Conservation (phyloP, 2,797 vertebrate genomes). For the Nasua narica region DNA sequence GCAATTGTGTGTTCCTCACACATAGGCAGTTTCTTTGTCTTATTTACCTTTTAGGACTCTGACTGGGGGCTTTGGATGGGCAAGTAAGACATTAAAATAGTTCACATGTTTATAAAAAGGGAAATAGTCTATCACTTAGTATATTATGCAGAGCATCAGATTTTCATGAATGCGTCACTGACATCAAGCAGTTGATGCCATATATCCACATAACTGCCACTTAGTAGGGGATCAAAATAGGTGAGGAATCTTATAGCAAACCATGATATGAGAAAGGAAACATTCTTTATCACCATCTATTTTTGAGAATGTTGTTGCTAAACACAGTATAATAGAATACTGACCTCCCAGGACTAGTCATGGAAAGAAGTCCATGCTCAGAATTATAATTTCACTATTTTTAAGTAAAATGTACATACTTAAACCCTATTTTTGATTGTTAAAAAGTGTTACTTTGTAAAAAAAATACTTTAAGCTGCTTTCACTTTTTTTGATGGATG, state of each 20-base stretch:
- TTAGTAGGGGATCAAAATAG: neutral
- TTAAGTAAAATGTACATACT: neutral
- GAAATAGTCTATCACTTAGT: neutral
- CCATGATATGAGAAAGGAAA: neutral
- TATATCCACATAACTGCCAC: neutral
- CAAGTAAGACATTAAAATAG: neutral
- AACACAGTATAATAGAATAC: neutral
- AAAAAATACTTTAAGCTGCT: neutral
- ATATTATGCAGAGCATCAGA: neutral
- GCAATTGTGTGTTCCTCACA: neutral
- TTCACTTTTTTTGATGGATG: neutral
- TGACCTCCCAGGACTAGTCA: neutral
- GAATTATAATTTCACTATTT: neutral
- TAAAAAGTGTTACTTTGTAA: constrained; percentile 16
- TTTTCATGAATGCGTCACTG: neutral
- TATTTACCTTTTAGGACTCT: neutral
- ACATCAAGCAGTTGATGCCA: neutral
- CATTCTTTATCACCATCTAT: neutral
- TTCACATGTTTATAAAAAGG: neutral
- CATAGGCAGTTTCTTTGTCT: neutral
- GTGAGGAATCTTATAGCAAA: neutral
- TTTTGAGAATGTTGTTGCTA: constrained; percentile 28
- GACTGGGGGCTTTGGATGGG: neutral
- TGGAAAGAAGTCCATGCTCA: neutral
- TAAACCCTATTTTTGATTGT: constrained; percentile 7